phyloP scores from a whole-genome alignment of 1,140 invertebrate species.

The Druon quercuslanigerum region DNA sequence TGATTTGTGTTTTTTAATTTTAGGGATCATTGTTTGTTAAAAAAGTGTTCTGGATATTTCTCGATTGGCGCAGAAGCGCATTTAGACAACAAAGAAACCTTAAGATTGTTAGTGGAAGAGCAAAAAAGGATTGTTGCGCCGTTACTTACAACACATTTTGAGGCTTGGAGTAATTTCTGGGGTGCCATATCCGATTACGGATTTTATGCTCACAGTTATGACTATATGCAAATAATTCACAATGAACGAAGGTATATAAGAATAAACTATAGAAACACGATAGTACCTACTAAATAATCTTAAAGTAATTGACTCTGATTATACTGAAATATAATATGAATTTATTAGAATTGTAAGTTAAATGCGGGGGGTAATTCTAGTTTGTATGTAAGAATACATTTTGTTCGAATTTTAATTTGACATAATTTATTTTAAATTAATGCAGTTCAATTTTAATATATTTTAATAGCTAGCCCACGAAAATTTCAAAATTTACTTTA shows the following conservation, averaged over 20 bases:
- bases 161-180: constrained; percentile 99
- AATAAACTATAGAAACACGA: neutral
- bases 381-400: too few species aligned
- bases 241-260: constrained; percentile 82
- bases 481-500: too few species aligned
- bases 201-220: constrained; percentile 94
- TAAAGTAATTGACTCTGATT: neutral
- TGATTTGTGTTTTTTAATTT: constrained; percentile 62
- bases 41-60: constrained; percentile 90
- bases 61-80: constrained; percentile 91
- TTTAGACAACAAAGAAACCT: constrained; percentile 84
- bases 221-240: constrained; percentile 97
- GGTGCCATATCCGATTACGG: constrained; percentile 92
- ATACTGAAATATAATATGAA: too few species aligned
- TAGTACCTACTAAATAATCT: neutral
- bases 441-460: too few species aligned
- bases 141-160: constrained; percentile 85
- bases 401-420: too few species aligned
- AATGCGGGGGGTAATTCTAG: too few species aligned
- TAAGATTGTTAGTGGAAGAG: constrained; percentile 87
- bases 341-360: too few species aligned
- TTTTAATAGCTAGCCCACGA: too few species aligned
- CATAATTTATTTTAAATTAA: too few species aligned
- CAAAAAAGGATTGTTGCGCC: constrained; percentile 89
- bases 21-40: constrained; percentile 86